Evolutionary conservation across 92 coral and sea anemone species (phyloP).

Genomic region (Actinernus sp.): DNA sequence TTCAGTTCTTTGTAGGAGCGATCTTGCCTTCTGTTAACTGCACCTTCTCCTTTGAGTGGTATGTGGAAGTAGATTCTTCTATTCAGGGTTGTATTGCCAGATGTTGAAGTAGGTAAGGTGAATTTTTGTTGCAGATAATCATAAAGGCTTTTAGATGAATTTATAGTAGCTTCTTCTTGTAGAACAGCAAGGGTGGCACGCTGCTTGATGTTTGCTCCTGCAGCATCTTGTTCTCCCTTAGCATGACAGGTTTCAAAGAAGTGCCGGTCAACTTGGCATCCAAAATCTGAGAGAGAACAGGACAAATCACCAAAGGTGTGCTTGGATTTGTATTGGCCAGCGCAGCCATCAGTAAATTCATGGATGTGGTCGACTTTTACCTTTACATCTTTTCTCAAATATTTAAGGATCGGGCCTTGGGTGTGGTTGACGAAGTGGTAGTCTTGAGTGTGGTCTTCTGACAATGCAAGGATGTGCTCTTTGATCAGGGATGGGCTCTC

Average conservation of each 20-base stretch:
- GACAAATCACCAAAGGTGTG: conserved; percentile 53
- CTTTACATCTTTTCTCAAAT: conserved; percentile 16
- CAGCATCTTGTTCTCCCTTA: conserved; percentile 62
- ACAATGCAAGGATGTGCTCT: conserved; percentile 16
- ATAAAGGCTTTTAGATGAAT: conserved; percentile 17
- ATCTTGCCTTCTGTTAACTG: conserved; percentile 29
- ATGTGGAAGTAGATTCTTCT: conserved; percentile 26
- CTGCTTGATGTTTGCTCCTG: conserved; percentile 48
- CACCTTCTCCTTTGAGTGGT: conserved; percentile 36
- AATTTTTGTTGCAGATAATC: conserved; percentile 26
- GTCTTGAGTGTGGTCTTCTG: conserved; percentile 18
- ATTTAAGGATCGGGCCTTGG: conserved; percentile 13
- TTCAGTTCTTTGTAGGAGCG: conserved; percentile 18
- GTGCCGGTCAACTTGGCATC: conserved; percentile 13
- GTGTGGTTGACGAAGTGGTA: conserved; percentile 10
- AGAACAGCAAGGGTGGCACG: conserved; percentile 37
- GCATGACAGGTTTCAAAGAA: conserved; percentile 63
- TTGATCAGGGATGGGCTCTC: conserved; percentile 4
- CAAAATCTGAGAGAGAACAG: conserved; percentile 44
- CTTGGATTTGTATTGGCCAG: conserved; percentile 47
- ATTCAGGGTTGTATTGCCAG: conserved; percentile 26
- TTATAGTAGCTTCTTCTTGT: conserved; percentile 32
- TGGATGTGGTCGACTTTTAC: conserved; percentile 16
- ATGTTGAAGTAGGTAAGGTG: conserved; percentile 29
- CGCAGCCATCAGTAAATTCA: conserved; percentile 57